Evolutionary conservation across 2,888 invertebrate genomes (phyloP).

Genomic region (Pristionchus fissidentatus): DNA sequence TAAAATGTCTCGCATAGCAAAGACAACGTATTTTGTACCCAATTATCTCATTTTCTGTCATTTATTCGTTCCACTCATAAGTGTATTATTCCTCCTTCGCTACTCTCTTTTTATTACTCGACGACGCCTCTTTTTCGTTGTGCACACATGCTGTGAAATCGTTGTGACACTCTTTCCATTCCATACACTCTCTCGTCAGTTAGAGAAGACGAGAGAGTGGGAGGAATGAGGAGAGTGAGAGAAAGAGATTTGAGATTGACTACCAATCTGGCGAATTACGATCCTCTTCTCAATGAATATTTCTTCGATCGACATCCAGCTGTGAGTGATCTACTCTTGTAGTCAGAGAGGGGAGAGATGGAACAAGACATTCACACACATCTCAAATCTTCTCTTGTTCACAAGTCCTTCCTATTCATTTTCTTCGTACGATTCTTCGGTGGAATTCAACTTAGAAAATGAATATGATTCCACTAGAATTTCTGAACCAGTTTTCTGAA

Average conservation of each 20-base stretch:
- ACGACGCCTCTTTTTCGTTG: neutral
- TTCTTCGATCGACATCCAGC: constrained; percentile 90
- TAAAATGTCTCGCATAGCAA: too few species aligned
- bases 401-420: constrained; percentile 81
- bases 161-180: too few species aligned
- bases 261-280: constrained; percentile 98
- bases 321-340: neutral
- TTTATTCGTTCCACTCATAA: constrained; percentile 14
- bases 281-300: constrained; percentile 98
- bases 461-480: too few species aligned
- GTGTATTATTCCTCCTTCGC: constrained; percentile 41
- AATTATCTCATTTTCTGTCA: neutral
- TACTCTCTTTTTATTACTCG: constrained; percentile 22
- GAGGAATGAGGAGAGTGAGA: neutral
- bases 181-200: too few species aligned
- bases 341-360: too few species aligned
- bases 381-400: neutral
- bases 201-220: too few species aligned
- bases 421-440: neutral
- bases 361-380: too few species aligned
- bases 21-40: too few species aligned
- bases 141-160: too few species aligned
- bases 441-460: too few species aligned
- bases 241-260: constrained; percentile 80
- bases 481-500: too few species aligned